Evolutionary conservation across 2,888 invertebrate species (phyloP).

Genomic region (Drosophila tanythrix): DNA sequence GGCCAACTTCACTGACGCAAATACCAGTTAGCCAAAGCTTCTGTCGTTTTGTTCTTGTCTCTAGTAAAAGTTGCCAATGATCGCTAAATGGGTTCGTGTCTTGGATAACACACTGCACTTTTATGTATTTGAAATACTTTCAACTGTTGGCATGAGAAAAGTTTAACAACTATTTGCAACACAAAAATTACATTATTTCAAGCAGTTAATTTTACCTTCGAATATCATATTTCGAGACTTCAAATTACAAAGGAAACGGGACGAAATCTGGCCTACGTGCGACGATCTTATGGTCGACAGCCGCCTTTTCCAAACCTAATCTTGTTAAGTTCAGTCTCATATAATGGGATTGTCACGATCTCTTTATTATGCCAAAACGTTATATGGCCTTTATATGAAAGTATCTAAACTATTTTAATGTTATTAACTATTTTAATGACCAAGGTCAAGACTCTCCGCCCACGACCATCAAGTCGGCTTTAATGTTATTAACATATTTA

Average conservation of each 20-base stretch:
- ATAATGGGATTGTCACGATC: not conserved
- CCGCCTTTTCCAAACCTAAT: not conserved
- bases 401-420: not conserved
- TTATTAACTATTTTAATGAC: not conserved
- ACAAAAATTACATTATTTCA: not conserved
- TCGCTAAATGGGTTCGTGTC: not conserved
- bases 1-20: not conserved
- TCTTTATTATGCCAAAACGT: not conserved
- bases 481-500: too few species aligned
- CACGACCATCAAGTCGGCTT: not conserved
- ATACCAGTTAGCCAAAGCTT: not conserved
- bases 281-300: not conserved
- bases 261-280: not conserved
- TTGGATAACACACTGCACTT: not conserved
- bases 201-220: not conserved
- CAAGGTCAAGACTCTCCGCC: too few species aligned
- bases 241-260: not conserved
- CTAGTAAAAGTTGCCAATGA: conserved; percentile 17
- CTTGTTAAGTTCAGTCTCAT: not conserved
- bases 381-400: not conserved
- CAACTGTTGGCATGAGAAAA: not conserved
- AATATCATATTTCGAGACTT: not conserved
- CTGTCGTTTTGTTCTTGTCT: conserved; percentile 25
- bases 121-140: conserved; percentile 6
- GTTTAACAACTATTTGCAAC: not conserved